Conservation (phyloP, 2,113 vertebrate genomes). For the Pluvianellus socialis region DNA sequence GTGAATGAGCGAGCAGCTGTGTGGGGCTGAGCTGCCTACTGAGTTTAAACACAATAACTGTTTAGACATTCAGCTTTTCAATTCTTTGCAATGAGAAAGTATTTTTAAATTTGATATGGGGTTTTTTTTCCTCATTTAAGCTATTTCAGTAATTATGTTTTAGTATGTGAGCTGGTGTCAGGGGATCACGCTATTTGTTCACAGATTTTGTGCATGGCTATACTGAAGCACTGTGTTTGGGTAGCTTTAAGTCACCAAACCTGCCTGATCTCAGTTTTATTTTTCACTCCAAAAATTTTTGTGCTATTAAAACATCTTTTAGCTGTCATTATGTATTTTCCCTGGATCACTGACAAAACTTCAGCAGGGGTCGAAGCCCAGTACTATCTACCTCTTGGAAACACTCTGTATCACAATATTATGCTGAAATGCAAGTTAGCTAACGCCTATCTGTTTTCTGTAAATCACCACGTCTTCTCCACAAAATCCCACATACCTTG, state of each 20-base stretch:
- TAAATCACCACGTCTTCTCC: neutral
- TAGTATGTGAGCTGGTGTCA: neutral
- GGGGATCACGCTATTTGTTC: neutral
- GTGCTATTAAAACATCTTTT: neutral
- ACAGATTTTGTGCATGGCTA: neutral
- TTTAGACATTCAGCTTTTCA: neutral
- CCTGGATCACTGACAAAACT: neutral
- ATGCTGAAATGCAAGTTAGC: neutral
- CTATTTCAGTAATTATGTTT: neutral
- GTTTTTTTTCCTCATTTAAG: neutral
- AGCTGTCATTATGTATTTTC: neutral
- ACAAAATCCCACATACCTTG: neutral
- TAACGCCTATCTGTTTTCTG: neutral
- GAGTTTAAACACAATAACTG: neutral
- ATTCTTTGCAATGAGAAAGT: neutral
- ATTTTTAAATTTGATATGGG: neutral
- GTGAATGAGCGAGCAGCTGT: rapidly evolving
- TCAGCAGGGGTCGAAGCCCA: neutral
- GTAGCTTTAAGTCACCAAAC: neutral
- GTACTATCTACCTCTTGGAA: neutral
- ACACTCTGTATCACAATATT: too few species aligned
- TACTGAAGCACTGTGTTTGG: neutral
- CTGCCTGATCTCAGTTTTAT: neutral
- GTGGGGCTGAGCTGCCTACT: neutral
- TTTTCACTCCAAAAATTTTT: neutral